phyloP scores from a whole-genome alignment of 2,888 invertebrate genomes.

The Argyresthia albistria region DNA sequence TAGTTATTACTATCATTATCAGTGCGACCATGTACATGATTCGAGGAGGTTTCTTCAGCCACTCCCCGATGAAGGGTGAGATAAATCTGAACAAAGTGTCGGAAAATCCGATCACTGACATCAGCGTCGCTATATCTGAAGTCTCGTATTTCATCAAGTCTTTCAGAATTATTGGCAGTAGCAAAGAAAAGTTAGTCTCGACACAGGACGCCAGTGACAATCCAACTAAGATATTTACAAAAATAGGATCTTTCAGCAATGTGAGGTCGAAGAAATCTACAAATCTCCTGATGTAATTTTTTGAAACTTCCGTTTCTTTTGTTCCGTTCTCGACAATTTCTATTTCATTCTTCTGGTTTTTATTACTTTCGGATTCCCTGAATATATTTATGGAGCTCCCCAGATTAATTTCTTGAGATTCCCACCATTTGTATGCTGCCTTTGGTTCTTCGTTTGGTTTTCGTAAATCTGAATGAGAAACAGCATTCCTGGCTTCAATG shows the following conservation, averaged over 20 bases:
- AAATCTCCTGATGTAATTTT: slow-evolving; percentile 33
- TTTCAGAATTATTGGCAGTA: slow-evolving; percentile 77
- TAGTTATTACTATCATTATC: slow-evolving; percentile 68
- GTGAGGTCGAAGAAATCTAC: slow-evolving; percentile 76
- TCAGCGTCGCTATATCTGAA: slow-evolving; percentile 71
- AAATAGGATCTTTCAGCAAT: slow-evolving; percentile 76
- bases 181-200: slow-evolving; percentile 77
- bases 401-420: slow-evolving; percentile 70
- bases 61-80: slow-evolving; percentile 78
- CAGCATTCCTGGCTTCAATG: slow-evolving; percentile 44
- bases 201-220: slow-evolving; percentile 78
- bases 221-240: slow-evolving; percentile 78
- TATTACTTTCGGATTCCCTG: slow-evolving; percentile 23
- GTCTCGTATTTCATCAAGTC: slow-evolving; percentile 74
- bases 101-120: slow-evolving; percentile 74
- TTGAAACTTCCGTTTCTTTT: slow-evolving; percentile 26
- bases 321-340: slow-evolving; percentile 26
- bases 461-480: slow-evolving; percentile 55
- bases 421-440: slow-evolving; percentile 68
- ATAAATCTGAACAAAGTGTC: slow-evolving; percentile 74
- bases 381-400: slow-evolving; percentile 75
- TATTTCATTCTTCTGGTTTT: slow-evolving; percentile 8
- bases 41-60: slow-evolving; percentile 72
- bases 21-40: slow-evolving; percentile 77
- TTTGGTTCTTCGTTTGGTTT: slow-evolving; percentile 31